Percentiles rank a stretch among this genome's conserved stretches.
Conservation (phyloP, 2,888 invertebrate species). For the Drosophila testacea region DNA sequence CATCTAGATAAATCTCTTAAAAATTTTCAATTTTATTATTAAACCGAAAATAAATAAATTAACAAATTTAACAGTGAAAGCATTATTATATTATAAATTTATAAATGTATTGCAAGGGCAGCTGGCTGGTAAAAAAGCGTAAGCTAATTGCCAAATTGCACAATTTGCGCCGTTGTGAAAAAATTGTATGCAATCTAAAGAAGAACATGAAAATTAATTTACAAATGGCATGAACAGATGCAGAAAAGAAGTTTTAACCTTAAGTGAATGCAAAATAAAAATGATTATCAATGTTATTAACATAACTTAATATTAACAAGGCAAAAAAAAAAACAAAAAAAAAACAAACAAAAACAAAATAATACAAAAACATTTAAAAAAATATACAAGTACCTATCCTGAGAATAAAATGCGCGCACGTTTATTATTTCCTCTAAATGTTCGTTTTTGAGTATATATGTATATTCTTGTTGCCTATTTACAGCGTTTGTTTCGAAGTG, state of each 20-base stretch:
- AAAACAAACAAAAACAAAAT: conserved; percentile 54
- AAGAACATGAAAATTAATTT: conserved; percentile 68
- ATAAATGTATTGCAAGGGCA: conserved; percentile 65
- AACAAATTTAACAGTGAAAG: conserved; percentile 75
- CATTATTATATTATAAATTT: conserved; percentile 74
- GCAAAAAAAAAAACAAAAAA: conserved; percentile 60
- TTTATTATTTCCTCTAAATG: conserved; percentile 82
- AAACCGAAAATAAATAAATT: conserved; percentile 73
- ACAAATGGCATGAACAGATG: conserved; percentile 60
- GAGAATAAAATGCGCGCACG: conserved; percentile 82
- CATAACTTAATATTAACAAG: conserved; percentile 83
- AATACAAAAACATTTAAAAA: conserved; percentile 66
- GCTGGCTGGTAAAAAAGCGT: conserved; percentile 53
- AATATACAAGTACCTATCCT: conserved; percentile 84
- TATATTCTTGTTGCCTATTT: conserved; percentile 1
- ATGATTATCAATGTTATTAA: conserved; percentile 84
- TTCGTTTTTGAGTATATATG: conserved; percentile 66
- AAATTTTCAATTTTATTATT: conserved; percentile 82
- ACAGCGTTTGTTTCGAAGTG: not conserved
- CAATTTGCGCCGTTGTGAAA: conserved; percentile 54
- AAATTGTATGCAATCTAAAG: conserved; percentile 70
- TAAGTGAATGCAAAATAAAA: conserved; percentile 70
- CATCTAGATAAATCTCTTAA: conserved; percentile 82
- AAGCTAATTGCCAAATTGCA: conserved; percentile 45
- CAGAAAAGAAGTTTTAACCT: conserved; percentile 72